Conservation (phyloP, 1,140 invertebrate genomes). For the Heliconius himera region DNA sequence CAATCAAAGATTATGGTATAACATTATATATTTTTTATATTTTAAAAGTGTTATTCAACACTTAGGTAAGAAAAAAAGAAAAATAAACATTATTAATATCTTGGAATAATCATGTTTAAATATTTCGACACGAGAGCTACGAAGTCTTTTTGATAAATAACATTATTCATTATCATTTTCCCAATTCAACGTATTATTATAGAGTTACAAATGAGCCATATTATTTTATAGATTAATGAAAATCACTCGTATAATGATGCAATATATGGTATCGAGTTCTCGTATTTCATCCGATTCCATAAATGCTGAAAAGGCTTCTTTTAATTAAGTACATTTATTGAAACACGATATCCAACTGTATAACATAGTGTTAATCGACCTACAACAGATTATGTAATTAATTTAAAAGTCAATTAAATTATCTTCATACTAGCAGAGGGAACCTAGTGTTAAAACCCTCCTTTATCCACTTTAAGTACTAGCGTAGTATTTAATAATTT, state of each 20-base stretch:
- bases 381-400: background rate
- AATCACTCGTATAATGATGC: background rate
- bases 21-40: no score
- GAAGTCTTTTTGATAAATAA: no score
- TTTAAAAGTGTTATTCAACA: no score
- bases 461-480: no score
- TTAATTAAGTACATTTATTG: conserved; percentile 3
- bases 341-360: background rate
- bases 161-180: background rate
- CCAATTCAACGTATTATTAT: background rate
- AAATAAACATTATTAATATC: no score
- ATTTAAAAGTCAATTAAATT: no score
- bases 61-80: no score
- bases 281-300: background rate
- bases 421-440: no score
- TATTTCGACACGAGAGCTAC: no score
- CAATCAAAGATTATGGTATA: no score
- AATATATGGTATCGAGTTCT: background rate
- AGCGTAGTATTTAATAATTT: background rate
- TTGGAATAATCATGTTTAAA: no score
- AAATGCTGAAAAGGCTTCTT: background rate
- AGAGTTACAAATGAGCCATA: background rate
- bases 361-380: background rate
- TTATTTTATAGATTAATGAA: background rate
- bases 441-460: no score